Conservation (phyloP, 2,888 invertebrate genomes). For the Galerucella nymphaeae region DNA sequence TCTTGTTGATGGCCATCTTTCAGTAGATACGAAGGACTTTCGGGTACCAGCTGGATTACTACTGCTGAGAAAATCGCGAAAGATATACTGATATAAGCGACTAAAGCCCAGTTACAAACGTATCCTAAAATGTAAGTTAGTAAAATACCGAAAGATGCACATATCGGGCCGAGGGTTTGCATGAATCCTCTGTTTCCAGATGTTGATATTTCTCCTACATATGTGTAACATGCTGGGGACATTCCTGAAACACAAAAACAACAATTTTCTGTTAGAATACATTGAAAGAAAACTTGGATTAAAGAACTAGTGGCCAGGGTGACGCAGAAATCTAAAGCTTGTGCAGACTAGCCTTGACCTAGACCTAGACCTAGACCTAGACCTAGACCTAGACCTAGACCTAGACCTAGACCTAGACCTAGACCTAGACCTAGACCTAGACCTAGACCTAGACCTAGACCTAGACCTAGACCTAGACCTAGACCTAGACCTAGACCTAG, state of each 20-base stretch:
- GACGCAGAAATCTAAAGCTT: no score
- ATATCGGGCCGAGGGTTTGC: conserved; percentile 76
- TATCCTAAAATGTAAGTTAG: conserved; percentile 77
- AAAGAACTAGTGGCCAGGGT: no score
- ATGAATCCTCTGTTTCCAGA: conserved; percentile 76
- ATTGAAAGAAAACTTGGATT: no score
- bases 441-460: no score
- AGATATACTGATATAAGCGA: conserved; percentile 73
- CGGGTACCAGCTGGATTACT: conserved; percentile 74
- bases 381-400: no score
- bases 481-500: no score
- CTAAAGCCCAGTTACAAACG: conserved; percentile 74
- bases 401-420: no score
- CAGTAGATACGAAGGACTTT: conserved; percentile 76
- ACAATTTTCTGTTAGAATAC: not conserved
- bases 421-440: no score
- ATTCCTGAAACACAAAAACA: conserved; percentile 68
- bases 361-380: no score
- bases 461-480: no score
- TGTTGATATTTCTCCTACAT: conserved; percentile 76
- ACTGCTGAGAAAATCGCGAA: conserved; percentile 70
- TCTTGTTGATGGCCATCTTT: conserved; percentile 71
- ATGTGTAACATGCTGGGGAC: conserved; percentile 76
- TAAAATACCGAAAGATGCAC: conserved; percentile 79
- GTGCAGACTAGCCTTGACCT: no score